These are phyloP conservation scores for Rhagonycha lutea DNA, from an alignment of 2,888 invertebrate genomes.

Conservation along the genomic window DNA sequence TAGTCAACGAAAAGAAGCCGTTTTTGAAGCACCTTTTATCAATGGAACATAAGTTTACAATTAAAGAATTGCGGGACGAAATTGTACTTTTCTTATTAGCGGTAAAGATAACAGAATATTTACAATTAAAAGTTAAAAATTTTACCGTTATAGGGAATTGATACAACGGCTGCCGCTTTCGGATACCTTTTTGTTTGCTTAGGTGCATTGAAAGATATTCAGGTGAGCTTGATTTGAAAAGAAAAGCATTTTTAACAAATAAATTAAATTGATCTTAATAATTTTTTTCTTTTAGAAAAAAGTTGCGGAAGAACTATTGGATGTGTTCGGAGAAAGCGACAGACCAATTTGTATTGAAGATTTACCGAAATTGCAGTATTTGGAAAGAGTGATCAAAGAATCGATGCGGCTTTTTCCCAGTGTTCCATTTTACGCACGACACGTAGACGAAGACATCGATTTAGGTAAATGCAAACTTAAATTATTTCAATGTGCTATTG, in stretches of 20 bases:
- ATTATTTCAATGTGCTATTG: not conserved
- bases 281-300: conserved; percentile 40
- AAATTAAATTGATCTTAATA: too few relatives aligned
- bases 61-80: not conserved
- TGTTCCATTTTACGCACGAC: conserved; percentile 42
- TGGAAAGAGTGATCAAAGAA: conserved; percentile 47
- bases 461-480: conserved; percentile 41
- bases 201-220: not conserved
- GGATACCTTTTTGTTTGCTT: not conserved
- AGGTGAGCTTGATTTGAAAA: too few relatives aligned
- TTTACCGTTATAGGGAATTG: not conserved
- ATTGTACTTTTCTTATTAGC: not conserved
- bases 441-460: conserved; percentile 37
- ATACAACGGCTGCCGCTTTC: not conserved
- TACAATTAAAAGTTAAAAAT: not conserved
- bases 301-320: conserved; percentile 45
- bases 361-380: conserved; percentile 44
- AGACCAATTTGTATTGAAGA: conserved; percentile 42
- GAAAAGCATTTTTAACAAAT: too few relatives aligned
- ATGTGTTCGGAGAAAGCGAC: conserved; percentile 39
- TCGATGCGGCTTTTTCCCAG: conserved; percentile 44
- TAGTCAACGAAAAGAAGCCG: not conserved
- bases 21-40: not conserved
- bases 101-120: not conserved
- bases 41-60: not conserved